These are phyloP conservation scores for Anagyrus pseudococci DNA, from an alignment of 2,888 invertebrate genomes.

Conservation along the genomic window DNA sequence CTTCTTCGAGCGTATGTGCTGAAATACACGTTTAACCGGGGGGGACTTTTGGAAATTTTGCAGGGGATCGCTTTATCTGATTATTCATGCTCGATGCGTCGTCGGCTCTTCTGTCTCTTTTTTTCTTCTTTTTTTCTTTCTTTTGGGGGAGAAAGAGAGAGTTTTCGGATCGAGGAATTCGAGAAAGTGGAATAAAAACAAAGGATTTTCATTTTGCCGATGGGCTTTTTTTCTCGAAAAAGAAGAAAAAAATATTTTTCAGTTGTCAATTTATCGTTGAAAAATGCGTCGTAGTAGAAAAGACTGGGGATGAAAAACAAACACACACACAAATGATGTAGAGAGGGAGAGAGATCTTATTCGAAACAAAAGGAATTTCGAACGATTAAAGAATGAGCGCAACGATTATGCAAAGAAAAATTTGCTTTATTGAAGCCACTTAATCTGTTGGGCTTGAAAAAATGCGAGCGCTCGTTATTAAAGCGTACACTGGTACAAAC, in stretches of 20 bases:
- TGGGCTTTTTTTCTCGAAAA: not conserved
- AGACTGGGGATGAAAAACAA: too few relatives aligned
- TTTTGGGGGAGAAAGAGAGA: too few relatives aligned
- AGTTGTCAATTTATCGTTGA: too few relatives aligned
- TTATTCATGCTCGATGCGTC: not conserved
- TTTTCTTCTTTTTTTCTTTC: not conserved
- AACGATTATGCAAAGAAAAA: not conserved
- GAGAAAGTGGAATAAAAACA: not conserved
- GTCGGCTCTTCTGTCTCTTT: not conserved
- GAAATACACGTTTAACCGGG: not conserved
- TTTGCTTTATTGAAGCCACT: too few relatives aligned
- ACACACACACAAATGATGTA: not conserved
- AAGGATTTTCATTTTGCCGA: not conserved
- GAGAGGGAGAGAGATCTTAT: not conserved
- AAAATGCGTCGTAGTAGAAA: too few relatives aligned
- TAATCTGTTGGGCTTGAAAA: too few relatives aligned
- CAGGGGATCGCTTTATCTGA: not conserved
- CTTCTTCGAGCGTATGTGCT: not conserved
- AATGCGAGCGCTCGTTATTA: too few relatives aligned
- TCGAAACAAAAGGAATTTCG: not conserved
- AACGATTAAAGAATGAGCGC: not conserved
- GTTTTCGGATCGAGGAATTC: not conserved
- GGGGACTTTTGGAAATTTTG: not conserved
- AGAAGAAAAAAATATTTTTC: not conserved
- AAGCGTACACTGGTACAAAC: too few relatives aligned